Conservation (phyloP, 2,113 vertebrate genomes). For the Cercopithecus mona region DNA sequence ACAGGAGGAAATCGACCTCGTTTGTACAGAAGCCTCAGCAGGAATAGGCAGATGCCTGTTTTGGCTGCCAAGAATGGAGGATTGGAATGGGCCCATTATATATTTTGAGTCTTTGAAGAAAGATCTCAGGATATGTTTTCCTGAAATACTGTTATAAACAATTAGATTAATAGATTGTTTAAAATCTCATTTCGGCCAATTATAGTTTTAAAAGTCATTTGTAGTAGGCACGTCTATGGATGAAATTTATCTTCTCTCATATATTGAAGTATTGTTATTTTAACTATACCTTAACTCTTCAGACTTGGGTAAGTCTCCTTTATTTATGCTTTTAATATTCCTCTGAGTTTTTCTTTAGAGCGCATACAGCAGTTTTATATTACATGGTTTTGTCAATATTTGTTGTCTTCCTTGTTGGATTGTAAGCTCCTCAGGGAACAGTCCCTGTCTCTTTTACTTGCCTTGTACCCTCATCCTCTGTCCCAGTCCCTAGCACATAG, state of each 20-base stretch:
- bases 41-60: background rate
- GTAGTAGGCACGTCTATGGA: background rate
- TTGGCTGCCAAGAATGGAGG: background rate
- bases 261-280: conserved; percentile 8
- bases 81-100: background rate
- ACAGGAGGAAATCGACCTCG: background rate
- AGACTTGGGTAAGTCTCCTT: background rate
- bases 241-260: conserved; percentile 20
- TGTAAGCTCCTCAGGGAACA: background rate
- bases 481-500: background rate
- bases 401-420: background rate
- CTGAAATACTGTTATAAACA: background rate
- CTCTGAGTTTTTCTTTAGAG: background rate
- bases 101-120: background rate
- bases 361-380: background rate
- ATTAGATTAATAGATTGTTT: background rate
- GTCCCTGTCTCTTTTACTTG: background rate
- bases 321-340: background rate
- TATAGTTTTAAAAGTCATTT: background rate
- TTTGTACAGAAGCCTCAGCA: background rate
- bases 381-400: background rate
- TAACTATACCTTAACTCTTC: background rate
- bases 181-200: background rate
- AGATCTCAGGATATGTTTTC: background rate
- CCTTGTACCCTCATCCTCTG: background rate